Evolutionary conservation across 2,797 vertebrate genomes (phyloP).

Genomic region (Xiphophorus birchmanni): DNA sequence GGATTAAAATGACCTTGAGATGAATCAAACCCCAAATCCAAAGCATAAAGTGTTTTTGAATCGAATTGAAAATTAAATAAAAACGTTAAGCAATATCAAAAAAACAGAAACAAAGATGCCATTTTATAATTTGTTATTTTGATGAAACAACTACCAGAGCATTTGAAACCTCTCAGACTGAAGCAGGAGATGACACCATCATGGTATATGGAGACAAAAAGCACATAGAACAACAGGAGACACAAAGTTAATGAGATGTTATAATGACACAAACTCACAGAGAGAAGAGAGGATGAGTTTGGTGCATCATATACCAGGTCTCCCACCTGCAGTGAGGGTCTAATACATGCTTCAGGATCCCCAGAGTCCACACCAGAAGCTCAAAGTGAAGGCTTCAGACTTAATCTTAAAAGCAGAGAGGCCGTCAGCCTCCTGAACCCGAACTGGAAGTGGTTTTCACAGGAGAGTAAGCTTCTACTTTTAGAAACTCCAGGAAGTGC

Average conservation of each 20-base stretch:
- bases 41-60: background rate
- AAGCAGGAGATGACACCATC: background rate
- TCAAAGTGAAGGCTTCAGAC: background rate
- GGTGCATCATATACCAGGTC: background rate
- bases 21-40: too few relatives aligned
- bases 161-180: background rate
- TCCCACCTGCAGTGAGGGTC: background rate
- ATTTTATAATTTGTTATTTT: background rate
- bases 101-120: background rate
- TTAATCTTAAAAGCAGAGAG: conserved; percentile 4
- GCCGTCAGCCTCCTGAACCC: background rate
- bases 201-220: background rate
- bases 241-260: background rate
- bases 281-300: background rate
- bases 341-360: background rate
- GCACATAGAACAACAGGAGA: background rate
- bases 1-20: background rate
- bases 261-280: background rate
- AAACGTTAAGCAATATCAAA: background rate
- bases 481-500: background rate
- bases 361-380: background rate
- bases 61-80: background rate
- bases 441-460: background rate
- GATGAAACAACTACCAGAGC: background rate
- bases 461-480: background rate